Evolutionary conservation across 2,113 vertebrate species (phyloP), one percentile per base, ranked within the genome.

Genomic region (Spilogale gracilis): DNA sequence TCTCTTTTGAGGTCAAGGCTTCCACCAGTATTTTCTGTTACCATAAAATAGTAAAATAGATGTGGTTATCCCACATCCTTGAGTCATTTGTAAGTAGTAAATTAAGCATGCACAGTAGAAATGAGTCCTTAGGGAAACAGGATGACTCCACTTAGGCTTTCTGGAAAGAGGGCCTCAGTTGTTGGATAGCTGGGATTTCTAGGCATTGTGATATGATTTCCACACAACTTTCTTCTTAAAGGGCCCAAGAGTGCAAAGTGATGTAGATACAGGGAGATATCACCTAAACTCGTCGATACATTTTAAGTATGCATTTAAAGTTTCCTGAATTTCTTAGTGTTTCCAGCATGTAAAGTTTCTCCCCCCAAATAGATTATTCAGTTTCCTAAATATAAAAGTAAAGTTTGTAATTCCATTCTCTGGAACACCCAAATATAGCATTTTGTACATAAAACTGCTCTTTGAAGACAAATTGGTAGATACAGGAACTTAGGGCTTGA

Each of bases 241-340:
- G 32, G 45, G 30, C 54, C 30, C 11, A 71, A 88, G 83, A 13
- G 38, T 60, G 38, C 56, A 63, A n/a, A 84, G 38, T 50, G 78
- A 83, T 23, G 67, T 88, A 76, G 54, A 32, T 13, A 20, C 14
- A 16, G 21, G 71, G 30, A 93, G 81, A 95, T 71, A 86, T 88
- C 32, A 21, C 67, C 61, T 78, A 61, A 81, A 45, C 14, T 87
- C n/a, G 92, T 65, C 16, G 10, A 13, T 48, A 21, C n/a, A 1
- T 58, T 74, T 91, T 43, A 81, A 69, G n/a, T 21, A 73, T 7
- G 27, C 4, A 7, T n/a, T 91, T 71, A 87, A 56, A 14, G 9
- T 87, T 83, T 61, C 78, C 45, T 54, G 18, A 73, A 54, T 84
- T 96, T 96, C 30, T 76, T 69, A 71, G 20, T 67, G 7, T 85